phyloP scores from a whole-genome alignment of 2,113 vertebrate genomes.

The Charina bottae region DNA sequence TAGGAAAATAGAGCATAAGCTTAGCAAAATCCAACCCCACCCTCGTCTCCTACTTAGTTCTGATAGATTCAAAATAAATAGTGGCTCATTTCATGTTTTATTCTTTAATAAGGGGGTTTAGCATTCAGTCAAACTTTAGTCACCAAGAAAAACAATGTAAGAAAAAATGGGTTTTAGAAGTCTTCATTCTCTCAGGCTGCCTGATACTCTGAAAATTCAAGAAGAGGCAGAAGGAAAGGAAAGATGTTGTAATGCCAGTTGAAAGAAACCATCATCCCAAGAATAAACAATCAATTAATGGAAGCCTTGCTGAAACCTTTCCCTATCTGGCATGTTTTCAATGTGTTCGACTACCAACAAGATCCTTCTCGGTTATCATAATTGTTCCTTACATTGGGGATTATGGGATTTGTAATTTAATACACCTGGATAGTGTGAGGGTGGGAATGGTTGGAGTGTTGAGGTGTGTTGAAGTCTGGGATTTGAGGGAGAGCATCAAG shows the following conservation, averaged over 20 bases:
- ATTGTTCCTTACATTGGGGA: too few relatives aligned
- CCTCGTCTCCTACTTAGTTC: background rate
- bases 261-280: background rate
- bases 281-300: constrained; percentile 1
- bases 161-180: background rate
- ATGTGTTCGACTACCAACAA: background rate
- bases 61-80: constrained; percentile 6
- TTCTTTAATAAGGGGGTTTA: background rate
- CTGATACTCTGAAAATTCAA: background rate
- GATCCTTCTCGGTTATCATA: background rate
- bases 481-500: background rate
- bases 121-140: background rate
- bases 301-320: background rate
- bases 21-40: background rate
- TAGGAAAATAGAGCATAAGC: background rate
- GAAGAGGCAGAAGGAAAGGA: background rate
- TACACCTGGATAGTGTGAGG: background rate
- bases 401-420: background rate
- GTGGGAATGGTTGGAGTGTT: background rate
- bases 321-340: background rate
- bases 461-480: background rate
- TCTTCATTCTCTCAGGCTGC: rapidly evolving
- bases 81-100: background rate
- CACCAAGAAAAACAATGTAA: background rate
- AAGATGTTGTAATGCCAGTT: background rate